A percentile compares a stretch with the other conserved stretches of the same genome.
These are phyloP conservation scores for Drosophila neotestacea DNA, from an alignment of 2,888 invertebrate species.

Conservation along the genomic window DNA sequence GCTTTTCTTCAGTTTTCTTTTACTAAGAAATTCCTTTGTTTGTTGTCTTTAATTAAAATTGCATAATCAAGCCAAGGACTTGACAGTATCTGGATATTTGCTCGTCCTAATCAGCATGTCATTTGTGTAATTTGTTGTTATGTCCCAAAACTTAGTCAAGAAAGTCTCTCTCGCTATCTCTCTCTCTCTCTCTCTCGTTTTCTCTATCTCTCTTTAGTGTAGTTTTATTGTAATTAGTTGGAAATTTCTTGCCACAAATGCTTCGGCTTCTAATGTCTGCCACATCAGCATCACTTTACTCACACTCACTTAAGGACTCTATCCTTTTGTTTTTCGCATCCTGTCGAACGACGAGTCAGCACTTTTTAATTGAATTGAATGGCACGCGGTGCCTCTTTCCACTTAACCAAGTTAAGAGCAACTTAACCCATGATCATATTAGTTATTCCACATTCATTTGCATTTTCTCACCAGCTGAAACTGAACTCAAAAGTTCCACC, in stretches of 20 bases:
- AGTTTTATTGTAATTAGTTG: conserved; percentile 72
- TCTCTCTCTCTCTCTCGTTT: conserved; percentile 4
- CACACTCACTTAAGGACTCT: conserved; percentile 29
- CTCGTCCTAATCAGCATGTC: conserved; percentile 70
- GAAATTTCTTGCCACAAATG: conserved; percentile 40
- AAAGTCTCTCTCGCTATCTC: conserved; percentile 14
- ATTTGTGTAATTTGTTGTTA: conserved; percentile 71
- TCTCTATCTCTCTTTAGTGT: conserved; percentile 14
- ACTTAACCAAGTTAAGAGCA: conserved; percentile 20
- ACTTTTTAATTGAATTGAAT: conserved; percentile 80
- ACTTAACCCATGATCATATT: conserved; percentile 55
- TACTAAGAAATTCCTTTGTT: conserved; percentile 31
- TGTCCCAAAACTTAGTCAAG: conserved; percentile 23
- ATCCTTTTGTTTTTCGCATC: conserved; percentile 52
- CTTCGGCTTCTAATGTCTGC: conserved; percentile 57
- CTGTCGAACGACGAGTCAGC: conserved; percentile 68
- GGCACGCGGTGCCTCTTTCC: conserved; percentile 35
- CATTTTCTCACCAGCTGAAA: conserved; percentile 47
- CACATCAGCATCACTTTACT: conserved; percentile 57
- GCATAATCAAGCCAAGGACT: conserved; percentile 59
- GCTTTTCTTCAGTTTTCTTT: not conserved
- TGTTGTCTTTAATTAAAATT: conserved; percentile 70
- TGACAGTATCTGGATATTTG: conserved; percentile 45
- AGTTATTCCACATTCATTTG: conserved; percentile 69
- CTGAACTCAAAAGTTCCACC: conserved; percentile 33